A percentile compares a stretch with the other conserved stretches of the same genome.
Conservation (phyloP, 1,140 invertebrate genomes). For the Gryon sp. region DNA sequence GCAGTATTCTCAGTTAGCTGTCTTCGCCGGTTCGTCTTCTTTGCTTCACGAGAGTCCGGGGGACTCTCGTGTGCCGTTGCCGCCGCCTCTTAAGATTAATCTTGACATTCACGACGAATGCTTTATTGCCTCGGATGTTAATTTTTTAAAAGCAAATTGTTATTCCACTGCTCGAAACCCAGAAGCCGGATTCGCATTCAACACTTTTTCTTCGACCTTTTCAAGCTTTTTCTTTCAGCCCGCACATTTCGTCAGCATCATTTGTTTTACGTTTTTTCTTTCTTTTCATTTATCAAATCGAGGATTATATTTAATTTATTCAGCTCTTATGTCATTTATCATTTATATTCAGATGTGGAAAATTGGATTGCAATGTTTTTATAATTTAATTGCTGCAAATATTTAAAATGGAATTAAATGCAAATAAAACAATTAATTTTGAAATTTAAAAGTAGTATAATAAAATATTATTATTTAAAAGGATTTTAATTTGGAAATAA, state of each 20-base stretch:
- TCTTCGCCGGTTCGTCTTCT: conserved; percentile 37
- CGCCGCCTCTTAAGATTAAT: conserved; percentile 53
- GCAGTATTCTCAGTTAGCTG: conserved; percentile 63
- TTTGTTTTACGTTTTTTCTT: conserved; percentile 23
- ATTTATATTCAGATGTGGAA: too few species aligned
- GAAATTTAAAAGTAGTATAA: too few species aligned
- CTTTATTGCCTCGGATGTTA: conserved; percentile 66
- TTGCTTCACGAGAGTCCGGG: conserved; percentile 25
- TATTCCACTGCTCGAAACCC: conserved; percentile 48
- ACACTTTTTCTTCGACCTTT: conserved; percentile 14
- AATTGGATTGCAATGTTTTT: too few species aligned
- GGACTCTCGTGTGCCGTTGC: conserved; percentile 36
- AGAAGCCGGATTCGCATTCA: conserved; percentile 31
- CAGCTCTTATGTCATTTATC: too few species aligned
- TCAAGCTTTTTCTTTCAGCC: background rate
- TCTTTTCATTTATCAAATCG: background rate
- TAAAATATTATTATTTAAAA: too few species aligned
- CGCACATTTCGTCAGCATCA: conserved; percentile 7
- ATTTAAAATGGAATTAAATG: too few species aligned
- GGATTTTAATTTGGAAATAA: too few species aligned
- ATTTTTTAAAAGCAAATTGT: conserved; percentile 68
- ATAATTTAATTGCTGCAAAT: too few species aligned
- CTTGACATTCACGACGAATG: conserved; percentile 50
- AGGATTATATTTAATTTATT: conserved; percentile 13
- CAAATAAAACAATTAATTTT: too few species aligned